A percentile compares a stretch with the other conserved stretches of the same genome.
Evolutionary conservation across 1,140 invertebrate species (phyloP).

Genomic region (Euglossa dilemma): DNA sequence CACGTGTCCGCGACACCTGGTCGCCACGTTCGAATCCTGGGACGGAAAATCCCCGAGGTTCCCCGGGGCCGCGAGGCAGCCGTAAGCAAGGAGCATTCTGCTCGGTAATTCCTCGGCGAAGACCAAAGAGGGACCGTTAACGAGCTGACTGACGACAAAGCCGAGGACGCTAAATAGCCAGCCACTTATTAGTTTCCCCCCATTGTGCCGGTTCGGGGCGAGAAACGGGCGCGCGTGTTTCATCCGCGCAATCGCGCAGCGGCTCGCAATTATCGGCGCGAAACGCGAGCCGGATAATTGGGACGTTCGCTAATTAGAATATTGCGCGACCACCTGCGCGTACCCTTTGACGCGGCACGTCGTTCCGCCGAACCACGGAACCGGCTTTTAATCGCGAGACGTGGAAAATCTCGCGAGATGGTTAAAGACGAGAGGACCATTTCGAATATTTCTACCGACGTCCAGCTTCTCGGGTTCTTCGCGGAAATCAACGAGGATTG

Average conservation of each 20-base stretch:
- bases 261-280: slow-evolving; percentile 66
- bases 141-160: slow-evolving; percentile 27
- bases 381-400: neutral
- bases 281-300: slow-evolving; percentile 68
- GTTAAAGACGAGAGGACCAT: too few species aligned
- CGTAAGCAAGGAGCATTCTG: neutral
- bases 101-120: slow-evolving; percentile 5
- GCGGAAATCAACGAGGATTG: too few species aligned
- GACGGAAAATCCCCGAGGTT: too few species aligned
- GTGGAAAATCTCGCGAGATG: neutral
- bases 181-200: slow-evolving; percentile 38
- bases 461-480: too few species aligned
- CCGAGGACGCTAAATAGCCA: slow-evolving; percentile 24
- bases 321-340: slow-evolving; percentile 62
- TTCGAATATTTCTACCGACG: too few species aligned
- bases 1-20: too few species aligned
- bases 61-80: neutral
- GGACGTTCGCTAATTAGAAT: slow-evolving; percentile 70
- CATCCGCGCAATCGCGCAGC: slow-evolving; percentile 56
- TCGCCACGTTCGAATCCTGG: too few species aligned
- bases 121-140: neutral
- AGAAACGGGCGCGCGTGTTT: slow-evolving; percentile 37
- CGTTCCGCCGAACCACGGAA: slow-evolving; percentile 35
- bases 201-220: slow-evolving; percentile 32
- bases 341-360: slow-evolving; percentile 52